Conservation (phyloP, 2,888 invertebrate species). For the Temnothorax ravouxi region DNA sequence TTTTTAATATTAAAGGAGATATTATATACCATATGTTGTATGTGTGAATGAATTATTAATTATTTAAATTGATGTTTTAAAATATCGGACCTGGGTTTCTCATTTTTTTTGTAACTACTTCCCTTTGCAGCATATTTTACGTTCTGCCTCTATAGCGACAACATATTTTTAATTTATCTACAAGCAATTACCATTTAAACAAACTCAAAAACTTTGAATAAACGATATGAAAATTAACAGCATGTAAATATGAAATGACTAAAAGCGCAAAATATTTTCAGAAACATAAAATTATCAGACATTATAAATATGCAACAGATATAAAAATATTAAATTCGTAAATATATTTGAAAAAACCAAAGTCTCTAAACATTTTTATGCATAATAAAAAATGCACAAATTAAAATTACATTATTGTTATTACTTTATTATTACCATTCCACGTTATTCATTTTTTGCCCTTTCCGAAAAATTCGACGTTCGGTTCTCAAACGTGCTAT, state of each 20-base stretch:
- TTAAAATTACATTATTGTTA: not conserved
- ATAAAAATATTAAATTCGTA: not conserved
- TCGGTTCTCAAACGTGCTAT: not conserved
- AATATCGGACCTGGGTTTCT: conserved; percentile 61
- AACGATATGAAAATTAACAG: not conserved
- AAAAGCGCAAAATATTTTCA: not conserved
- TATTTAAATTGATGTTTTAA: conserved; percentile 73
- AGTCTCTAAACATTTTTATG: not conserved
- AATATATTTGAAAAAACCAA: not conserved
- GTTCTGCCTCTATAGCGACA: not conserved
- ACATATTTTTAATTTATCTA: not conserved
- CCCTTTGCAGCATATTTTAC: not conserved
- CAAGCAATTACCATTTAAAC: not conserved
- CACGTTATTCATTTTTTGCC: not conserved
- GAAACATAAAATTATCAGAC: not conserved
- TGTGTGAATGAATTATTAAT: conserved; percentile 70
- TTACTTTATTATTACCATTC: not conserved
- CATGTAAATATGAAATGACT: not conserved
- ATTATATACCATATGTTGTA: conserved; percentile 71
- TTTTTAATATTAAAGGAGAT: conserved; percentile 72
- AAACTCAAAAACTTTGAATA: not conserved
- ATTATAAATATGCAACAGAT: not conserved
- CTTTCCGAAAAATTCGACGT: not conserved
- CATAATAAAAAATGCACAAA: not conserved
- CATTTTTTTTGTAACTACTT: conserved; percentile 51